These are phyloP conservation scores for Sorex maritimensis DNA, from an alignment of 2,797 vertebrate genomes.

Conservation along the genomic window DNA sequence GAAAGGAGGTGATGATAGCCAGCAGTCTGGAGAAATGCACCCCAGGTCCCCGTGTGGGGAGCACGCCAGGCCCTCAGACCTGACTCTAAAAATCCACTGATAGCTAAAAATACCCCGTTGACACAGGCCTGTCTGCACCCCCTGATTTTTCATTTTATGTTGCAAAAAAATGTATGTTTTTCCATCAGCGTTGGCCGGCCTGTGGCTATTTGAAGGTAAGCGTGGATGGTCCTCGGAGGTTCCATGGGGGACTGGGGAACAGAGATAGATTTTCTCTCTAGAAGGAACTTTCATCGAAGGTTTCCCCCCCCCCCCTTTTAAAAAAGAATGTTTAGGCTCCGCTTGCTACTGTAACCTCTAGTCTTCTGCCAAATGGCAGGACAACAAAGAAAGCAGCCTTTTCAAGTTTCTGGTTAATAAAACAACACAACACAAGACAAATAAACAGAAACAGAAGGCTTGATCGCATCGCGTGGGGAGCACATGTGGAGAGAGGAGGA, in stretches of 20 bases:
- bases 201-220: conserved; percentile 76
- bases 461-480: neutral
- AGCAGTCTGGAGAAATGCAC: neutral
- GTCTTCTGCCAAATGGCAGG: conserved; percentile 87
- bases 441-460: conserved; percentile 89
- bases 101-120: conserved; percentile 83
- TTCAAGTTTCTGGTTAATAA: conserved; percentile 87
- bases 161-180: conserved; percentile 85
- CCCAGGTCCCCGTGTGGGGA: neutral
- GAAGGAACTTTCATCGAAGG: conserved; percentile 83
- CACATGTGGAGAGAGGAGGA: conserved; percentile 58
- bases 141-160: conserved; percentile 82
- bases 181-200: conserved; percentile 82
- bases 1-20: neutral
- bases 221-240: conserved; percentile 78
- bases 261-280: conserved; percentile 80
- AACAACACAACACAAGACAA: conserved; percentile 86
- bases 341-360: conserved; percentile 87
- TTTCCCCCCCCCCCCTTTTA: neutral
- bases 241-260: conserved; percentile 70
- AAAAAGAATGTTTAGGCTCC: conserved; percentile 83
- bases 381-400: conserved; percentile 84
- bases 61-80: conserved; percentile 22
- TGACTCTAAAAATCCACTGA: conserved; percentile 76
- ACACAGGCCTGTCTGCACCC: conserved; percentile 82